Evolutionary conservation across 2,797 vertebrate genomes (phyloP).

Genomic region (Rousettus madagascariensis): DNA sequence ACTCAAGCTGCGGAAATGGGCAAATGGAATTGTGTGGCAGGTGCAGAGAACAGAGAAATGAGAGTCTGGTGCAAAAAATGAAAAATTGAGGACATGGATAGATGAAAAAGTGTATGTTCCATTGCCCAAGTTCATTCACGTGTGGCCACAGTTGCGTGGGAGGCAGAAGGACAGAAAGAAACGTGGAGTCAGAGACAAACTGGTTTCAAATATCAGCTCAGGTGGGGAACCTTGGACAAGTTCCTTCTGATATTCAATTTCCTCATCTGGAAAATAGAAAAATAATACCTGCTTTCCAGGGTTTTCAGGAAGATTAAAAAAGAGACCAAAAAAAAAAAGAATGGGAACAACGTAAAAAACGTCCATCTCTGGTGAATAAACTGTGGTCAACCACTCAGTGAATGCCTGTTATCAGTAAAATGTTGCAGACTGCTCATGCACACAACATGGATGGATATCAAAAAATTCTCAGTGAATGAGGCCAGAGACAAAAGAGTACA

Average conservation of each 20-base stretch:
- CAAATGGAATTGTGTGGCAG: neutral
- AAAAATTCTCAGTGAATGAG: neutral
- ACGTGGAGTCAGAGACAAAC: neutral
- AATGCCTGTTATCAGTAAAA: neutral
- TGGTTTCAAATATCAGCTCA: neutral
- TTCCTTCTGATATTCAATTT: neutral
- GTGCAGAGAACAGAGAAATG: too few relatives aligned
- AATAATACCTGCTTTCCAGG: neutral
- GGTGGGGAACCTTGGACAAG: neutral
- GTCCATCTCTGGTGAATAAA: neutral
- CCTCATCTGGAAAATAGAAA: neutral
- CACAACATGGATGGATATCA: neutral
- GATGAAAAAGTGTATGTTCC: neutral
- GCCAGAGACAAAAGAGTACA: neutral
- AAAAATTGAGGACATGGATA: too few relatives aligned
- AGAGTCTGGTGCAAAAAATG: neutral
- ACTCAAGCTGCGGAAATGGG: neutral
- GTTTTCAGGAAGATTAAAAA: neutral
- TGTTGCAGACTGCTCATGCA: neutral
- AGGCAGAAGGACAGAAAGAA: neutral
- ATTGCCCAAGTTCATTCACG: neutral
- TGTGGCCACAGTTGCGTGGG: neutral
- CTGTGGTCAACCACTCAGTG: fast-evolving
- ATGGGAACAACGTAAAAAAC: neutral
- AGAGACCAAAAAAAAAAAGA: neutral